Evolutionary conservation across 1,140 invertebrate genomes (phyloP), one percentile per base, ranked within the genome.

Genomic region (Leptinotarsa defecta): DNA sequence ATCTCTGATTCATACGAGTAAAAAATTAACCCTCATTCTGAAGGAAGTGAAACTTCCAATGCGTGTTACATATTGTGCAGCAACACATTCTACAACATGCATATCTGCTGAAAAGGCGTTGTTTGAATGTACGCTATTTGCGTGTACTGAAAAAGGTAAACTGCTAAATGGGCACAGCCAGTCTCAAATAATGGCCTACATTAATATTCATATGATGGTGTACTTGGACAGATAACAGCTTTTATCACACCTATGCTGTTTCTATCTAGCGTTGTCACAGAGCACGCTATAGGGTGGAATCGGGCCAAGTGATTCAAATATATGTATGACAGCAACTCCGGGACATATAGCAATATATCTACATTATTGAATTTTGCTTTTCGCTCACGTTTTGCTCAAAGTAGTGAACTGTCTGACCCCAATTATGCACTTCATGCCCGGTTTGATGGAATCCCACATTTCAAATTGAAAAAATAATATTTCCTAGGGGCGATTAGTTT

Each of bases 171-270:
- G 62, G 20, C 71, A 73, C 20, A 73, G 71, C 62, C 61, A 73
- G 27, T 34, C 62, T 73, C 71, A 73, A 73, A 73, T 73, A 73
- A 73, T 73, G 71, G 71, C 34, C 27, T 48, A 73, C 71, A 73
- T 73, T 73, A 73, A 64, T 73, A 73, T 73, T 73, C 71, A 73
- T 73, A 73, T 73, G 71, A 48, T 64, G 71, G 71, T 73, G 71
- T 65, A 73, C 71, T 73, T 73, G 71, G 71, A 73, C 71, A 73
- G 71, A 73, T 73, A 73, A 73, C 71, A 73, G 71, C 71, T 73
- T 73, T 73, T 73, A 73, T 73, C 71, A 73, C 71, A 73, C 71
- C 71, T 73, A 73, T 65, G 63, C 71, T 64, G 62, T 65, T 73
- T 73, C 71, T 73, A 49, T 61, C 61, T 73, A 65, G 71, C 63